A percentile compares a stretch with the other conserved stretches of the same genome.
phyloP scores from a whole-genome alignment of 2,797 vertebrate genomes.

The Cryptoblepharus egeriae region DNA sequence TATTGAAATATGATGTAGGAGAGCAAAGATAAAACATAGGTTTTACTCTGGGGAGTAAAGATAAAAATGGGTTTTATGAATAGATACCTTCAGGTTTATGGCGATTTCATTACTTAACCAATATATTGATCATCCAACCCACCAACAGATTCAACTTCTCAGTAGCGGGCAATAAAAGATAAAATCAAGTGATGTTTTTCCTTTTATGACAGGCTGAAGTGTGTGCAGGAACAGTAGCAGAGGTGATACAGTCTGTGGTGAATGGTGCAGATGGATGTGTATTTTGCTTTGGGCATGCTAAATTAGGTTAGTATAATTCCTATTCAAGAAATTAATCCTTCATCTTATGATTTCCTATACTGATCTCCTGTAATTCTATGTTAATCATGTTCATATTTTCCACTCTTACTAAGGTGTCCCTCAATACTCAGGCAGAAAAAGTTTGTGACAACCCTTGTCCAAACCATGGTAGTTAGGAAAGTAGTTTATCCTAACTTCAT shows the following conservation, averaged over 20 bases:
- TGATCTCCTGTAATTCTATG: neutral
- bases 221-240: slow-evolving; percentile 90
- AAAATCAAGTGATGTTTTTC: slow-evolving; percentile 30
- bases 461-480: neutral
- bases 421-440: neutral
- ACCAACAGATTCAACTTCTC: neutral
- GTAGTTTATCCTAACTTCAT: neutral
- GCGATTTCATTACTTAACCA: neutral
- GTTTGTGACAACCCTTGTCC: neutral
- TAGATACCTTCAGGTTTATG: neutral
- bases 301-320: slow-evolving; percentile 86
- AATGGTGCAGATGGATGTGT: slow-evolving; percentile 95
- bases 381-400: neutral
- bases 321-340: slow-evolving; percentile 6
- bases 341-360: neutral
- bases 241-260: slow-evolving; percentile 96
- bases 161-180: neutral
- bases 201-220: slow-evolving; percentile 87
- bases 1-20: neutral
- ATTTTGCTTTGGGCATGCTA: slow-evolving; percentile 92
- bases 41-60: neutral
- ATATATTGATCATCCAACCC: neutral
- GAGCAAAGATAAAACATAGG: too few species aligned
- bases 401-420: neutral
- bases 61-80: neutral